Evolutionary conservation across 2,797 vertebrate species (phyloP), one percentile per base, ranked within the genome.

Genomic region (Melanotaenia maccullochi): DNA sequence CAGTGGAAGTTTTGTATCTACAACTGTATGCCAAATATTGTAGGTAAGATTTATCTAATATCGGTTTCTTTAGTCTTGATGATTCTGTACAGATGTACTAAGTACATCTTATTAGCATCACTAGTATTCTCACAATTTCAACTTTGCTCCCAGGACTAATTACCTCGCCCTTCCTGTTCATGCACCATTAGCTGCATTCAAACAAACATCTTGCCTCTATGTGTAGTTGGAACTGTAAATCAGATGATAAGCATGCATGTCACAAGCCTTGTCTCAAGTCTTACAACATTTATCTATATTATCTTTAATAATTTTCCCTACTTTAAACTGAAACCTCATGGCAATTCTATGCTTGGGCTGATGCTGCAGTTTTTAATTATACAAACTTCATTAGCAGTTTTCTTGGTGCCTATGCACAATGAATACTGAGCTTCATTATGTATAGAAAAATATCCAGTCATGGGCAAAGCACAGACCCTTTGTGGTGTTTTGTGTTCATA

Each of bases 331-430:
- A 67, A 71, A 55, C 71, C 72, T 78, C 57, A 49, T 81, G 68
- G 18, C 84, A 85, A 84, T 87, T 69, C 69, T 59, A 85, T 78
- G 71, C 82, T 76, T 70, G 72, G 86, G 86, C 89, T 90, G 85
- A 91, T 87, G 75, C 61, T 44, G 85, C 86, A 83, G 60, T 81
- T 86, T 89, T 85, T 75, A 90, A 84, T 89, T 90, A 87, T 86
- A 79, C 82, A 90, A 87, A 85, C 79, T 78, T 91, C 78, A 92
- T 90, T 89, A 90, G 81, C 67, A 76, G 65, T 70, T 65, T 87
- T 85, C 86, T 85, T 88, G 77, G 89, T 79, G 72, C 78, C 68
- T 65, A 79, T 89, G 81, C 83, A 89, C 90, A 89, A 90, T 91
- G 70, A 87, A 89, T 79, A 72, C 59, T 75, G 70, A 67, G 74